Base-by-base conservation (phyloP, 2,113 vertebrate genomes). In the Calonectris borealis region DNA sequence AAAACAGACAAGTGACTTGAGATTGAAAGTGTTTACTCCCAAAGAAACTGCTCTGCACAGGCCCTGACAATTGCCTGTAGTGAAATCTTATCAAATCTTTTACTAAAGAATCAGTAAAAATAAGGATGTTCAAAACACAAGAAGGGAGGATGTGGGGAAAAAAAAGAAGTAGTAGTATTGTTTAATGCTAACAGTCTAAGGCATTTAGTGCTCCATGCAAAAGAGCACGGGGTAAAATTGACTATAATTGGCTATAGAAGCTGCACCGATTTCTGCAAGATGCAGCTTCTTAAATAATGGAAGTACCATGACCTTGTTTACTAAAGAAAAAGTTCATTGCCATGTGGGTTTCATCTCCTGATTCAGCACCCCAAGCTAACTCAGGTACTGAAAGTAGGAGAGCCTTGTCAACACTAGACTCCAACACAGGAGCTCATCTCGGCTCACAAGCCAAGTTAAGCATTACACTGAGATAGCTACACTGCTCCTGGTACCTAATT, bases 141-240 rank as follows among this genome's bases (percentile, higher is more conserved):
- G 7, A 87, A 82, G 14, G 13, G 29, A 60, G 16, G 3, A 72
- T 11, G 1, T 3, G 3, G 6, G 9, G 0, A 2, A 1, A 20
- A 25, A 20, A 25, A 2, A 77, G 13, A 2, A 77, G 13, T 13
- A 78, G 22, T 7, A 52, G 8, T 25, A 24, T 32, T 86, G 17
- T 65, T 91, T 84, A 84, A 91, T 1, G 0, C 5, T 65, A 80
- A 46, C 19, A 49, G 38, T 44, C 31, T 42, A 60, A 76, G 42
- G 71, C 52, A 51, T 71, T 79, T 52, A 52, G 9, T 48, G 46
- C 48, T 82, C 8, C 31, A 34, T 11, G 48, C 48, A 68, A 87
- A 87, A 18, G 4, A 81, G 11, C 12, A 20, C 4, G 12, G 11
- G 16, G 17, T 34, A 82, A 84, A 85, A 82, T 8, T 49, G 18